Conservation (phyloP, 37 sponge, comb jelly and placozoan species). For the Ephydatia muelleri region DNA sequence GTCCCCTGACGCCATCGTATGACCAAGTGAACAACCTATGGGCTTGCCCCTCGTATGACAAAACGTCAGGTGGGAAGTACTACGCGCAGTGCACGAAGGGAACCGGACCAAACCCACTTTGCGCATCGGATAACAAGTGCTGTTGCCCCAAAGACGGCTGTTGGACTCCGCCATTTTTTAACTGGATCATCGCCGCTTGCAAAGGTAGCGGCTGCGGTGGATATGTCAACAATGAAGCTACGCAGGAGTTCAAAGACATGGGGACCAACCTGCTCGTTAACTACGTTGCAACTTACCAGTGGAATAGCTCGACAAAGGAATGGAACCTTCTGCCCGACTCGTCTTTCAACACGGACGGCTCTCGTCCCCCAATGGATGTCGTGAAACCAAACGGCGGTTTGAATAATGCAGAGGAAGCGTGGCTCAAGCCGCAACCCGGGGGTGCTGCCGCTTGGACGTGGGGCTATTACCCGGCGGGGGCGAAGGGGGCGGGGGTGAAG, state of each 20-base stretch:
- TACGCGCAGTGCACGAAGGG: constrained; percentile 31
- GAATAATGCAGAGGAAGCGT: constrained; percentile 1
- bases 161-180: constrained; percentile 53
- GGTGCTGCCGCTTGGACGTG: constrained; percentile 44
- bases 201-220: constrained; percentile 38
- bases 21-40: constrained; percentile 20
- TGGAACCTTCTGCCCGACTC: constrained; percentile 35
- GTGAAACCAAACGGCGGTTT: constrained; percentile 36
- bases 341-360: constrained; percentile 56
- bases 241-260: constrained; percentile 21
- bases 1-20: constrained; percentile 41
- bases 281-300: constrained; percentile 48
- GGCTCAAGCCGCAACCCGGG: constrained; percentile 52
- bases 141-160: constrained; percentile 54
- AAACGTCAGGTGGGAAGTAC: constrained; percentile 17
- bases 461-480: constrained; percentile 52
- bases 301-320: background rate
- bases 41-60: constrained; percentile 32
- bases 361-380: constrained; percentile 23
- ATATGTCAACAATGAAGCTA: background rate
- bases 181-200: constrained; percentile 46
- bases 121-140: constrained; percentile 26
- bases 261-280: constrained; percentile 35
- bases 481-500: background rate
- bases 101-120: constrained; percentile 25